Percentiles rank a stretch among this genome's conserved stretches.
phyloP scores from a whole-genome alignment of 2,797 vertebrate species.

The Crossoptilon crossoptilon region DNA sequence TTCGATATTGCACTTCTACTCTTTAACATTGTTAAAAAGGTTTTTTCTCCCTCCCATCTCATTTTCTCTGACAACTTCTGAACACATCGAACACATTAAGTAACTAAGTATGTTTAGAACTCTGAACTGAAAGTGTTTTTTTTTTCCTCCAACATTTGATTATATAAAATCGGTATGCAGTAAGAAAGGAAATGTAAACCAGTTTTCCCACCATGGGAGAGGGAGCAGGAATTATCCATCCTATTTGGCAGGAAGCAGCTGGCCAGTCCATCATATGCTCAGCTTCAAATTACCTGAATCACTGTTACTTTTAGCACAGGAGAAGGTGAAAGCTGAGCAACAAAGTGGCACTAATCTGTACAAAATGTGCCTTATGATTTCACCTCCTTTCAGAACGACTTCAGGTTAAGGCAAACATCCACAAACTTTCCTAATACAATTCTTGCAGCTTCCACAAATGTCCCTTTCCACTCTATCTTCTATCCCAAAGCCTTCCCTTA shows the following conservation, averaged over 20 bases:
- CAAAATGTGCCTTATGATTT: neutral
- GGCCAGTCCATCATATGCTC: neutral
- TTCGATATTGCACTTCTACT: neutral
- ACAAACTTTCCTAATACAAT: neutral
- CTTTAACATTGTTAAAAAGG: neutral
- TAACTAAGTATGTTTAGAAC: neutral
- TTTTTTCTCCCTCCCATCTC: neutral
- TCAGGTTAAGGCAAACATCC: neutral
- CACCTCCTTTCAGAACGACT: neutral
- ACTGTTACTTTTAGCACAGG: neutral
- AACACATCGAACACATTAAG: neutral
- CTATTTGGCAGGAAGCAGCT: conserved; percentile 14
- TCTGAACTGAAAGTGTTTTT: neutral
- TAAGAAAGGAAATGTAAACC: conserved; percentile 20
- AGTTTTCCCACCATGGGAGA: conserved; percentile 21
- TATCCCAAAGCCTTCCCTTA: neutral
- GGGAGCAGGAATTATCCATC: neutral
- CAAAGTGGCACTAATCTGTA: neutral
- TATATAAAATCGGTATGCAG: neutral
- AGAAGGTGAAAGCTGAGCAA: neutral
- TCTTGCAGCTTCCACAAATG: neutral
- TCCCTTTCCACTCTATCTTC: neutral
- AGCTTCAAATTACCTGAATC: neutral
- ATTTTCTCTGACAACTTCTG: neutral
- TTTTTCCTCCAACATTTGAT: neutral